Evolutionary conservation across 2,797 vertebrate species (phyloP).

Genomic region (Xenentodon cancila): DNA sequence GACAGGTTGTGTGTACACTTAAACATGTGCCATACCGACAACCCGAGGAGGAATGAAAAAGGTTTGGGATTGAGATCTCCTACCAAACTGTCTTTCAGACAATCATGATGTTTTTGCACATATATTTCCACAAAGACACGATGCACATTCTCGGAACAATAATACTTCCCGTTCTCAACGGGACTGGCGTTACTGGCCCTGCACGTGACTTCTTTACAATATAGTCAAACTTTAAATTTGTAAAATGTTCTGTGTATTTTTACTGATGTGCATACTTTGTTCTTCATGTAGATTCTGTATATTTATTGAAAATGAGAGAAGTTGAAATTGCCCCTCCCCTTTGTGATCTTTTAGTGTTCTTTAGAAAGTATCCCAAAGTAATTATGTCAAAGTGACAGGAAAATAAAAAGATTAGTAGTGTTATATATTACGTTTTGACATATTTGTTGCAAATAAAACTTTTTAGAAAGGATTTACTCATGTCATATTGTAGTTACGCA

Average conservation of each 20-base stretch:
- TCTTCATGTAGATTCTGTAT: constrained; percentile 46
- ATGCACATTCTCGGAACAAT: constrained; percentile 17
- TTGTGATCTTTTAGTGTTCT: constrained; percentile 13
- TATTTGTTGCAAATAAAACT: neutral
- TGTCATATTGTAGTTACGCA: constrained; percentile 11
- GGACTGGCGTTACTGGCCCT: constrained; percentile 16
- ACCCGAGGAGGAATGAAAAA: constrained; percentile 11
- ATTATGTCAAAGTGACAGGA: constrained; percentile 3
- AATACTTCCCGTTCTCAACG: neutral
- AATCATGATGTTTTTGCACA: constrained; percentile 70
- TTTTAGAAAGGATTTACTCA: neutral
- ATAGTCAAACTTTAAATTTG: constrained; percentile 16
- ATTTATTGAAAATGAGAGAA: constrained; percentile 71
- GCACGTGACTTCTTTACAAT: constrained; percentile 10
- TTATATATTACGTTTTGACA: constrained; percentile 15
- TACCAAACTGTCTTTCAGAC: constrained; percentile 56
- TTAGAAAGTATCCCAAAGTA: constrained; percentile 17
- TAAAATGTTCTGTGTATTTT: constrained; percentile 38
- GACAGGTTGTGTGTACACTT: constrained; percentile 35
- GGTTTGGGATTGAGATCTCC: constrained; percentile 32
- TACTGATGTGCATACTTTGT: constrained; percentile 29
- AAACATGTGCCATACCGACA: constrained; percentile 37
- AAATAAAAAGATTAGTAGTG: constrained; percentile 7
- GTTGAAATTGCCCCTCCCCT: constrained; percentile 12
- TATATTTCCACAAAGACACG: constrained; percentile 34